Evolutionary conservation across 2,888 invertebrate genomes (phyloP), one percentile per base, ranked within the genome.

Genomic region (Drosophila barbarae): DNA sequence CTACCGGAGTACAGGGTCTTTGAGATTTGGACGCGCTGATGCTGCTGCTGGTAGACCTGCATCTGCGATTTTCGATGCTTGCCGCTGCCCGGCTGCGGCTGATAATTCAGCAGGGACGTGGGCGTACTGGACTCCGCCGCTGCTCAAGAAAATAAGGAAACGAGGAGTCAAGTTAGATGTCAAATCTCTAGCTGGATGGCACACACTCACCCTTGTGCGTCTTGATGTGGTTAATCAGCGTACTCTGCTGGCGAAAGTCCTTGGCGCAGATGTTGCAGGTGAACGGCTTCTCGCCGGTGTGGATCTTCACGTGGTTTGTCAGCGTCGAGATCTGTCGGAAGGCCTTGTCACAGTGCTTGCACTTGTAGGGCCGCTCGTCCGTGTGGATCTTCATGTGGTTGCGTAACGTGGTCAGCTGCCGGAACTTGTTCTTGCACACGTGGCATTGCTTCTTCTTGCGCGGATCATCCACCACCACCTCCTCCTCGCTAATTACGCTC

Each of bases 361-460:
- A 87, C 72, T 87, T 87, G 69, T 87, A 87, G 60, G 87, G 87
- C 71, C 87, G 85, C 67, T 87, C 87, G 47, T 87, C 87, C 34
- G 87, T 87, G 55, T 87, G 87, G 54, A 87, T 87, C 71, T 87
- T 87, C 87, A 87, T 87, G 67, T 87, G 87, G 68, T 87, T 87
- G 74, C 87, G 84, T 77, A 87, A 83, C 61, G 87, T 87, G 51
- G 87, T 87, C 65, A 87, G 60, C 51, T 87, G 87, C 18, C 87
- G 85, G 79, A 87, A 87, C 66, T 87, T 87, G 58, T 87, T 87
- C 69, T 87, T 87, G 77, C 87, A 87, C 67, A 87, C 86, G 86
- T 87, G 88, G 84, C 87, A 87, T 73, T 87, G 82, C 67, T 87
- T 87, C 75, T 87, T 87, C 55, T 87, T 87, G 13, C 87, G 87